Evolutionary conservation across 1,140 invertebrate genomes (phyloP), one percentile per base, ranked within the genome.

Genomic region (Sitophilus oryzae): DNA sequence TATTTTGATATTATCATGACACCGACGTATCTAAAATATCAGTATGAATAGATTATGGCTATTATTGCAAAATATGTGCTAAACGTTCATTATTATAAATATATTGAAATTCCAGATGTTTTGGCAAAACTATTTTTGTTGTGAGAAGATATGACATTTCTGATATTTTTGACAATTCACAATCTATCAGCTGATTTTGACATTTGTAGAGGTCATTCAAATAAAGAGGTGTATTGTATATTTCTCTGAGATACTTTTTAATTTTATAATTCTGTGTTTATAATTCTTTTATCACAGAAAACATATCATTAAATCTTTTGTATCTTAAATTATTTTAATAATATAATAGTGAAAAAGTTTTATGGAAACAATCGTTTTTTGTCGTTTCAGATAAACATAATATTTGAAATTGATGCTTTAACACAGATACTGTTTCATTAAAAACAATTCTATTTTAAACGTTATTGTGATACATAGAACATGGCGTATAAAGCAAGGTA

Each of bases 401-500:
- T n/a, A n/a, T n/a, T n/a, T n/a, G n/a, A n/a, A n/a, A n/a, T n/a
- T n/a, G n/a, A n/a, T n/a, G n/a, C n/a, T n/a, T n/a, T n/a, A n/a
- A n/a, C n/a, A n/a, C n/a, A n/a, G n/a, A n/a, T n/a, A n/a, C n/a
- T n/a, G n/a, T n/a, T n/a, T n/a, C n/a, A n/a, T n/a, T n/a, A n/a
- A n/a, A n/a, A n/a, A n/a, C n/a, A n/a, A n/a, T n/a, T n/a, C 25
- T 34, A 34, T 6, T 34, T 15, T n/a, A 11, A 18, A 34, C 18
- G 15, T 15, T 48, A 15, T 41, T 16, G 25, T 42, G 14, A 20
- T 51, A 25, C 22, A 50, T 19, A 56, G 56, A 56, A 46, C 36
- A 65, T 65, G 63, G 63, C 63, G 54, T 62, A 65, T 43, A 65
- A 58, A 44, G 61, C 61, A 53, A 60, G 63, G 63, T 63, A 46